A percentile compares a stretch with the other conserved stretches of the same genome.
These are phyloP conservation scores for Cirrhinus molitorella DNA, from an alignment of 2,797 vertebrate genomes.

Conservation along the genomic window DNA sequence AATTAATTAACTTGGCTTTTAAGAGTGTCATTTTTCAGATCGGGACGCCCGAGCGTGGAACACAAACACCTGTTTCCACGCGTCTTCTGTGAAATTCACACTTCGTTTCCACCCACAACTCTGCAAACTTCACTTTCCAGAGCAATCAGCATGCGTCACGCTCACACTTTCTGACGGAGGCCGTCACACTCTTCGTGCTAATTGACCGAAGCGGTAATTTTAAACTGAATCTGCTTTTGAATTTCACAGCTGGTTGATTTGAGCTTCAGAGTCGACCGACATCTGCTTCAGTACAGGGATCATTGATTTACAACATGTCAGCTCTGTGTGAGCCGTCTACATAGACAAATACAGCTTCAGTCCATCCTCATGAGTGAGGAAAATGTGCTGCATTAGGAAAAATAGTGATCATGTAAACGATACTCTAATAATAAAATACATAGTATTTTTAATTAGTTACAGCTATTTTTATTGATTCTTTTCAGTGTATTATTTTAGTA, in stretches of 20 bases:
- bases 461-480: too few species aligned
- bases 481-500: too few species aligned
- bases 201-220: constrained; percentile 8
- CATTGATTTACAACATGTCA: not conserved
- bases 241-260: constrained; percentile 14
- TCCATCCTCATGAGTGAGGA: not conserved
- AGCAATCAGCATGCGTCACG: not conserved
- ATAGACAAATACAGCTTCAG: not conserved
- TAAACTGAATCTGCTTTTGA: not conserved
- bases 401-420: too few species aligned
- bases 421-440: too few species aligned
- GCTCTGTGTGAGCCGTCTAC: not conserved
- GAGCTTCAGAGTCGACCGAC: not conserved
- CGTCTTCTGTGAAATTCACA: constrained; percentile 13
- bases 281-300: not conserved
- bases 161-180: not conserved
- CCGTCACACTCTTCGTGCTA: constrained; percentile 10
- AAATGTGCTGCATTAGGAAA: too few species aligned
- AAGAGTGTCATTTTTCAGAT: not conserved
- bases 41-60: not conserved
- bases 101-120: constrained; percentile 15
- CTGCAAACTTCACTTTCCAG: constrained; percentile 3
- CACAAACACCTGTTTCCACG: constrained; percentile 20
- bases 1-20: constrained; percentile 7
- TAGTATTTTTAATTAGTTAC: too few species aligned